Conservation (phyloP, 2,113 vertebrate genomes). For the Megaleporinus macrocephalus region DNA sequence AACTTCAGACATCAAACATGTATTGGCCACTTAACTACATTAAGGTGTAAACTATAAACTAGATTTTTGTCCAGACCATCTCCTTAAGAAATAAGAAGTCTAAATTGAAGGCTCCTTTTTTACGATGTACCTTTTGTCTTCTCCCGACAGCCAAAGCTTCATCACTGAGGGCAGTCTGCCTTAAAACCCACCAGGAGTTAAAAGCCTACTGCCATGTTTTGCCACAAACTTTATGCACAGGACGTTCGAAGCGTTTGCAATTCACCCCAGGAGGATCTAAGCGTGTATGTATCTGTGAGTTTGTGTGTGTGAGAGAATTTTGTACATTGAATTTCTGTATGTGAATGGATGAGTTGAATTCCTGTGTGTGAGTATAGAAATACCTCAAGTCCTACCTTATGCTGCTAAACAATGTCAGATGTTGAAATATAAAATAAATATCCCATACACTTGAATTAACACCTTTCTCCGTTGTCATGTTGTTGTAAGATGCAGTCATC, state of each 20-base stretch:
- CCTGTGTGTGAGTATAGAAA: constrained; percentile 61
- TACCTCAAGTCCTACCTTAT: constrained; percentile 63
- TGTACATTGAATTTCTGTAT: constrained; percentile 26
- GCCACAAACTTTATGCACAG: constrained; percentile 52
- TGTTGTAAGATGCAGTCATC: constrained; percentile 11
- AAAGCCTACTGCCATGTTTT: constrained; percentile 46
- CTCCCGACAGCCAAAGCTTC: constrained; percentile 62
- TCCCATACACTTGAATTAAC: constrained; percentile 33
- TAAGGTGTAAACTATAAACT: no score
- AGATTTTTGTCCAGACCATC: background rate
- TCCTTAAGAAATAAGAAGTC: background rate
- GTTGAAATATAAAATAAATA: constrained; percentile 56
- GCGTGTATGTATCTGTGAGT: constrained; percentile 44
- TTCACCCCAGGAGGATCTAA: constrained; percentile 34
- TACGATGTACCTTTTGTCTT: constrained; percentile 41
- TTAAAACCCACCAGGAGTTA: constrained; percentile 57
- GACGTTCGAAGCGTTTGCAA: constrained; percentile 26
- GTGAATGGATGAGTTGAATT: constrained; percentile 24
- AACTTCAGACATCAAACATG: no score
- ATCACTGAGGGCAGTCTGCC: constrained; percentile 60
- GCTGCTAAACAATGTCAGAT: constrained; percentile 62
- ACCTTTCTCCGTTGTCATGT: background rate
- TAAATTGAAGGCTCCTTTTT: constrained; percentile 24
- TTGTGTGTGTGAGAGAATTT: constrained; percentile 39
- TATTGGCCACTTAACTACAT: no score